These are phyloP conservation scores for Hypanus sabinus DNA, from an alignment of 2,113 vertebrate genomes.

Conservation along the genomic window DNA sequence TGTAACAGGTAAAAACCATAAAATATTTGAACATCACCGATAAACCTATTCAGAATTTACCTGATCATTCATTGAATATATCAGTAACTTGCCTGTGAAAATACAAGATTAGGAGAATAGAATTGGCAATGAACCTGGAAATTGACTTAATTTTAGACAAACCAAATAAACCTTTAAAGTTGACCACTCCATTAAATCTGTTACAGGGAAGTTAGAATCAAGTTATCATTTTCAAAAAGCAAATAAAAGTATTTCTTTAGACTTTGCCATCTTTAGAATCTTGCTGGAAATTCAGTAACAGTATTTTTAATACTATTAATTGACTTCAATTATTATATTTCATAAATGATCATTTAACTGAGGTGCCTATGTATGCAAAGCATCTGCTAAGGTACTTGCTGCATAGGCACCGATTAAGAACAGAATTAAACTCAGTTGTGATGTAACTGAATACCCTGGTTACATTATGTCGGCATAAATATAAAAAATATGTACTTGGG, in stretches of 20 bases:
- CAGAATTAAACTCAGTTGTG: neutral
- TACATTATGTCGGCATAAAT: neutral
- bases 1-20: neutral
- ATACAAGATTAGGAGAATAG: neutral
- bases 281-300: neutral
- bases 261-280: neutral
- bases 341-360: neutral
- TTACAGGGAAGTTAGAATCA: neutral
- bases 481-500: neutral
- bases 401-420: neutral
- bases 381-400: neutral
- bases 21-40: neutral
- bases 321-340: neutral
- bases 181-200: neutral
- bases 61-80: neutral
- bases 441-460: neutral
- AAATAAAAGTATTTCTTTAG: neutral
- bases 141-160: neutral
- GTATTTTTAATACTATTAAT: neutral
- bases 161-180: neutral
- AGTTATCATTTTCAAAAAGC: neutral
- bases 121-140: constrained; percentile 11
- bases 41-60: neutral
- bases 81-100: neutral
- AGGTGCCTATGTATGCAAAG: neutral